Evolutionary conservation across 2,888 invertebrate species (phyloP), one percentile per base, ranked within the genome.

Genomic region (Dicyrtomina minuta): DNA sequence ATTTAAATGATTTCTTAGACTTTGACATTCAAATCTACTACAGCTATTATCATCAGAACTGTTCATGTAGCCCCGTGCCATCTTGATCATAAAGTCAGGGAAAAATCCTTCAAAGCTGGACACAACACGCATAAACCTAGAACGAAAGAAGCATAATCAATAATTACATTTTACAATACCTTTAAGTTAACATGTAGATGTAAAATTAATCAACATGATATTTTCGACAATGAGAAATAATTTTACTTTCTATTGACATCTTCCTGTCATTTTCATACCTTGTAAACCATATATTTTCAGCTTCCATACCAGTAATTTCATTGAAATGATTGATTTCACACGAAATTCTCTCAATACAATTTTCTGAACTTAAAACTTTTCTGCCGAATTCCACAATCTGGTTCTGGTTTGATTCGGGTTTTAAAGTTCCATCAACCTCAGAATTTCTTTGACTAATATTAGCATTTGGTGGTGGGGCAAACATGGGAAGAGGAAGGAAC

Each of bases 401-500:
- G 20, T 26, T 60, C 71, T 69, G 66, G 66, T 49, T 17, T 70
- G 55, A 41, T 75, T n/a, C n/a, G n/a, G 72, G 22, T 64, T 53
- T 12, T 72, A 60, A 44, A 17, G 39, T 15, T 20, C 53, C 27
- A 59, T 58, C 62, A 22, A 46, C 66, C 24, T 49, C 39, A 17
- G 17, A 62, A 24, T 24, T 69, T 33, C 17, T 71, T 17, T 17
- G 22, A 20, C 22, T 55, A 33, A 8, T 33, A 33, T 3, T 58
- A 51, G 39, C 51, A 33, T 17, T 66, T 1, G 64, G 59, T 22
- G 72, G 73, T 10, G 73, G 61, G 13, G 74, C 72, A 12, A 77
- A 72, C 2, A 77, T 74, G 20, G 77, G 77, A n/a, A 77, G 68
- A 2, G 77, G 77, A 3, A 77, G 44, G 22, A 77, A 74, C 2